phyloP scores from a whole-genome alignment of 2,797 vertebrate genomes.

The Amblyraja radiata region DNA sequence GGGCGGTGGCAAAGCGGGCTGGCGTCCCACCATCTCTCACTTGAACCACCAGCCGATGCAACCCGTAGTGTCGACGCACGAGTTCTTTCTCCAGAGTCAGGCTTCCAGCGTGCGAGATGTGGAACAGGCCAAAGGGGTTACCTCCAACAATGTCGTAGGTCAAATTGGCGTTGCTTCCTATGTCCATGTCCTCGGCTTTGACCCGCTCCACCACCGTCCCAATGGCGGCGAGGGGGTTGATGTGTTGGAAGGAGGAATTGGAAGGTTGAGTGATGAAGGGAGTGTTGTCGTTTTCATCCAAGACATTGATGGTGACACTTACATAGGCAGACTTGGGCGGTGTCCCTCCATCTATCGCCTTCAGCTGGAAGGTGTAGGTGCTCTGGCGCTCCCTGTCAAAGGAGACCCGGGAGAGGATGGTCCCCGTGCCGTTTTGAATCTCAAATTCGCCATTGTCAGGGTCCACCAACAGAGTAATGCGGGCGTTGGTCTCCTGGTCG shows the following conservation, averaged over 20 bases:
- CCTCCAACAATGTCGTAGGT: conserved; percentile 81
- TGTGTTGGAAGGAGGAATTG: conserved; percentile 84
- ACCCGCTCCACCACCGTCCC: conserved; percentile 82
- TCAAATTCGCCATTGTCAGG: conserved; percentile 91
- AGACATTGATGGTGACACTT: conserved; percentile 89
- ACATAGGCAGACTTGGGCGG: conserved; percentile 88
- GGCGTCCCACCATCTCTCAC: conserved; percentile 89
- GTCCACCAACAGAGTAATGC: conserved; percentile 77
- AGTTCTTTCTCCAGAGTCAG: conserved; percentile 84
- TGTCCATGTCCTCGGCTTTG: conserved; percentile 89
- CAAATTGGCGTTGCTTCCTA: conserved; percentile 78
- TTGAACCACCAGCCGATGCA: conserved; percentile 84
- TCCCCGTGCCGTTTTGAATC: conserved; percentile 91
- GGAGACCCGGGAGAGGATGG: conserved; percentile 91
- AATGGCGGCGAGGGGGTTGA: conserved; percentile 69
- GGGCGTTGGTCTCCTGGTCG: conserved; percentile 86
- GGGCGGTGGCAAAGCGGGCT: conserved; percentile 75
- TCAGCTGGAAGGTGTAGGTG: conserved; percentile 90
- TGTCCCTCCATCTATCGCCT: conserved; percentile 81
- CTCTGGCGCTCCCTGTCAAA: conserved; percentile 95
- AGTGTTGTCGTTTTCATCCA: conserved; percentile 94
- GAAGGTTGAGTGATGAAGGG: conserved; percentile 89
- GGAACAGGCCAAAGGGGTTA: conserved; percentile 88
- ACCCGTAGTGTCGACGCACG: conserved; percentile 79
- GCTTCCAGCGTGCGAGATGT: conserved; percentile 80